Evolutionary conservation across 1,140 invertebrate genomes (phyloP).

Genomic region (Plutomurus gul): DNA sequence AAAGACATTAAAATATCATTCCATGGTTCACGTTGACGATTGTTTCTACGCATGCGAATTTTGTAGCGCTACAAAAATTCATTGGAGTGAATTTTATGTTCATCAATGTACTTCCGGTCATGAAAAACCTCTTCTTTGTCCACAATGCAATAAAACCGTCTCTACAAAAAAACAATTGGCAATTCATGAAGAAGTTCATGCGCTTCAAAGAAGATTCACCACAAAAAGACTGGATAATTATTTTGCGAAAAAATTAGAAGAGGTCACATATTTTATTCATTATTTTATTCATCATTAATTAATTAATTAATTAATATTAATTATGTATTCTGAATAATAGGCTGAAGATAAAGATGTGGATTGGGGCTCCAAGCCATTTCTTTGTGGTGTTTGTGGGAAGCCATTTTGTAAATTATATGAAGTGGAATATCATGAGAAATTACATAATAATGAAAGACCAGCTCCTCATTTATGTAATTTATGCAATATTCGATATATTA

Average conservation of each 20-base stretch:
- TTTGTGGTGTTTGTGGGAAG: slow-evolving; percentile 44
- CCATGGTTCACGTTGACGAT: slow-evolving; percentile 36
- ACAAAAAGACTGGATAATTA: slow-evolving; percentile 34
- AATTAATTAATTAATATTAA: too few relatives aligned
- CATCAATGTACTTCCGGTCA: slow-evolving; percentile 33
- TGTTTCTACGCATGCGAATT: slow-evolving; percentile 41
- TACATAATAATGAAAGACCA: slow-evolving; percentile 30
- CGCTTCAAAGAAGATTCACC: slow-evolving; percentile 35
- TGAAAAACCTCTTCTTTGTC: slow-evolving; percentile 19
- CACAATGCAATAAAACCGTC: slow-evolving; percentile 39
- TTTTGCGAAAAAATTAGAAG: slow-evolving; percentile 33
- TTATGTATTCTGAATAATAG: too few relatives aligned
- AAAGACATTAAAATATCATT: not conserved
- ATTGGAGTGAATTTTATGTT: slow-evolving; percentile 37
- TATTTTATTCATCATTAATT: too few relatives aligned
- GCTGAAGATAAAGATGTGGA: slow-evolving; percentile 35
- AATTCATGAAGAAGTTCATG: slow-evolving; percentile 42
- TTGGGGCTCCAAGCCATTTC: slow-evolving; percentile 41
- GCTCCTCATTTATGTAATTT: slow-evolving; percentile 4
- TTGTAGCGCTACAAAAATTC: slow-evolving; percentile 27
- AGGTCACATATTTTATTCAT: too few relatives aligned
- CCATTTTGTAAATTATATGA: slow-evolving; percentile 40
- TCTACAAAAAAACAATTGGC: slow-evolving; percentile 39
- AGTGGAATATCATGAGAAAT: slow-evolving; percentile 44
- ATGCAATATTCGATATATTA: slow-evolving; percentile 31